Evolutionary conservation across 2,797 vertebrate species (phyloP).

Genomic region (Parauchenoglanis punctatus): DNA sequence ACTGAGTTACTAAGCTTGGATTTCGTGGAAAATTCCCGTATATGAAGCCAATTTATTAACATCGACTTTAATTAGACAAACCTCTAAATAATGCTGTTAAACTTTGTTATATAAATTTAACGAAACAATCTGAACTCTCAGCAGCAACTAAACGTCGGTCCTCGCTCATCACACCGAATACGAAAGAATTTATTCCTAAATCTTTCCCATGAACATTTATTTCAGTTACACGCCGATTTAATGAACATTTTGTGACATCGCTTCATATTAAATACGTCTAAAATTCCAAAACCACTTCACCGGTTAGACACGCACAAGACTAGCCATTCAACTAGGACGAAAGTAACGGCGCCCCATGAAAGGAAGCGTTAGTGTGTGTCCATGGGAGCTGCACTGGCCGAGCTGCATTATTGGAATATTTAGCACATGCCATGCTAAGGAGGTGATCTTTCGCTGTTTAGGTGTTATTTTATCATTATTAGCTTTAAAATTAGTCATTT

Average conservation of each 20-base stretch:
- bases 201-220: too few relatives aligned
- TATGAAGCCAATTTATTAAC: constrained; percentile 17
- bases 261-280: too few relatives aligned
- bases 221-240: too few relatives aligned
- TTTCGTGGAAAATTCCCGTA: background rate
- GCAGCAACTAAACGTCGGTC: too few relatives aligned
- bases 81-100: background rate
- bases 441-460: background rate
- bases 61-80: constrained; percentile 1
- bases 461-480: background rate
- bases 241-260: too few relatives aligned
- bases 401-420: background rate
- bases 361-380: background rate
- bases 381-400: background rate
- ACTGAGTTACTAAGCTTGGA: constrained; percentile 22
- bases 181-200: background rate
- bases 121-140: background rate
- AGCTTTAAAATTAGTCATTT: background rate
- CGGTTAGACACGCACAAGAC: background rate
- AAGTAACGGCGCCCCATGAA: background rate
- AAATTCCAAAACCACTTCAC: too few relatives aligned
- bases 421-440: background rate
- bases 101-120: background rate
- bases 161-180: background rate
- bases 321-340: background rate